These are phyloP conservation scores for Apamea crenata DNA, from an alignment of 2,888 invertebrate genomes.

Conservation along the genomic window DNA sequence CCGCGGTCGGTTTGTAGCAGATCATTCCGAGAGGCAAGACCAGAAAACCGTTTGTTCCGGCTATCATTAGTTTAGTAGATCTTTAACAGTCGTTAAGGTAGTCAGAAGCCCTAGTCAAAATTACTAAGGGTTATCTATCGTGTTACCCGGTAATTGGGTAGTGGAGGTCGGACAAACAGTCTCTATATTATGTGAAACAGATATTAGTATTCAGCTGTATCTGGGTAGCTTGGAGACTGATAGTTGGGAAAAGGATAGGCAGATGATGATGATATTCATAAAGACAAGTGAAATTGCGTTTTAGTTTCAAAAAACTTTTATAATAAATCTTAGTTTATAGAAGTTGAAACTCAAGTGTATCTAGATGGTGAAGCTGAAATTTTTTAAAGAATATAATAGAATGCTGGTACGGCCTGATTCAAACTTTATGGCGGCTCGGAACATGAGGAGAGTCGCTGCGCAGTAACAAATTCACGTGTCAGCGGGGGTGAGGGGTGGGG, in stretches of 20 bases:
- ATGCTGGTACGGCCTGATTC: too few species aligned
- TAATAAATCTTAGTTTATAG: background rate
- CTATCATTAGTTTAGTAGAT: background rate
- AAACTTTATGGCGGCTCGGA: too few species aligned
- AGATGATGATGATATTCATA: background rate
- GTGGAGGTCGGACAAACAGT: too few species aligned
- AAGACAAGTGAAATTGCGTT: background rate
- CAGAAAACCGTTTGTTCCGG: background rate
- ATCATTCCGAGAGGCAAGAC: background rate
- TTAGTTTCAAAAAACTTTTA: background rate
- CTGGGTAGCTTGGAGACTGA: background rate
- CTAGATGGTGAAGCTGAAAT: background rate
- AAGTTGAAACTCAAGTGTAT: background rate
- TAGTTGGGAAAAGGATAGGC: background rate
- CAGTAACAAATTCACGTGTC: too few species aligned
- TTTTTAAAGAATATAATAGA: background rate
- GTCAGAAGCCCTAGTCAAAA: too few species aligned
- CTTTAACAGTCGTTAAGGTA: background rate
- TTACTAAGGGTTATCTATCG: background rate
- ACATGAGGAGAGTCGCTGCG: too few species aligned
- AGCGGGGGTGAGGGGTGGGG: too few species aligned
- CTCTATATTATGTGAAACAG: too few species aligned
- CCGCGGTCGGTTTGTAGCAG: background rate
- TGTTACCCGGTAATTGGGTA: background rate
- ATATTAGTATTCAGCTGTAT: too few species aligned